Evolutionary conservation across 2,888 invertebrate species (phyloP), one percentile per base, ranked within the genome.

Genomic region (Marasmarcha lunaedactyla): DNA sequence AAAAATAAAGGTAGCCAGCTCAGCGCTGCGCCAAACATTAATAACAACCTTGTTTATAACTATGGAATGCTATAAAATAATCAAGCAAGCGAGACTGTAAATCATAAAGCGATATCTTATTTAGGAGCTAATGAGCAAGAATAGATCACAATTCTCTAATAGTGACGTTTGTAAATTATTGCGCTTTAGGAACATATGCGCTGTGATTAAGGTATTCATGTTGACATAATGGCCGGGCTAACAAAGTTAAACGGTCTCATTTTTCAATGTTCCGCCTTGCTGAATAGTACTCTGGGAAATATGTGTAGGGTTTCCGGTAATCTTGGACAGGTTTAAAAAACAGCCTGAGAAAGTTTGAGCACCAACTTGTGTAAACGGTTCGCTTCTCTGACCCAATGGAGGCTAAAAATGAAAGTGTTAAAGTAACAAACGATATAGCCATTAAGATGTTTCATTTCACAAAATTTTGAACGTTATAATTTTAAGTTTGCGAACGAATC

Each of bases 121-220:
- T 83, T 76, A 66, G 69, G 55, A 72, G 67, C 68, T 83, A 81
- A 83, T 79, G 78, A 78, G 73, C 20, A 57, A 55, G 53, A 72
- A 68, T 81, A 78, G 71, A 78, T 81, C 81, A 79, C 72, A 64
- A 30, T 68, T 67, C 57, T 60, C 71, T 79, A 79, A 79, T 79
- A 67, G 71, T 63, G 79, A 79, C 78, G 69, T 50, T 52, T 46
- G 57, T 50, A 65, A 51, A 79, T 81, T 73, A 76, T 77, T 83
- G 73, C 74, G 74, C 73, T 71, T 74, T 71, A 71, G 71, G 71
- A 71, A 81, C 65, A 73, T 77, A 78, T 77, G 65, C 52, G 50
- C 54, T 50, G 60, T 63, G 67, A 77, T 81, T 78, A 77, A 64
- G 63, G 57, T 63, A 70, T 71, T 68, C 69, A 53, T 81, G 81